Base-by-base conservation (phyloP, 2,888 invertebrate species). In the Sympetrum striolatum region DNA sequence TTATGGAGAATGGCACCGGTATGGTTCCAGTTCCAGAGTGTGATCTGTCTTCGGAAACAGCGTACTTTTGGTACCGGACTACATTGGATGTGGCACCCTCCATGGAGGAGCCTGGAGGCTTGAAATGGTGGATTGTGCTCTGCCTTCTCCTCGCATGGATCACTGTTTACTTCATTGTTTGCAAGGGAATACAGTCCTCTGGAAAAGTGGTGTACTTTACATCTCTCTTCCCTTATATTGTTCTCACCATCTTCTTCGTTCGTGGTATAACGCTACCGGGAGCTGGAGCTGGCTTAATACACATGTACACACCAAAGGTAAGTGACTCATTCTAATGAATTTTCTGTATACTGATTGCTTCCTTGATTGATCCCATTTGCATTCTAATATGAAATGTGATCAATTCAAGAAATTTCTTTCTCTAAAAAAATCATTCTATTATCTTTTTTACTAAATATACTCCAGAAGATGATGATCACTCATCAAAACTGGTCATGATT, bases 201-300 rank as follows among this genome's bases (percentile, higher is more conserved):
- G 98, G 98, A 93, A 98, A 98, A 96, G 98, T 98, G 93, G 98
- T 98, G 92, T 98, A 98, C 94, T 98, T 99, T 94, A 99, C 99
- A 18, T 98, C 99, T 1, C 96, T 98, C 93, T 99, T 99, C 94
- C 99, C 99, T 2, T 99, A 99, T 94, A 94, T 97, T 91, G 98
- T 99, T 92, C 96, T 99, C 92, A 98, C 98, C 58, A 98, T 98
- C 93, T 99, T 99, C 95, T 98, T 99, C 95, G 95, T 98, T 92
- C 95, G 98, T 90, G 98, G 98, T 81, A 96, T 98, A 92, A 98
- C 98, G 18, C 94, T 98, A 92, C 96, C 97, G 90, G 98, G 98
- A 31, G 98, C 98, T 10, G 95, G 96, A 91, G 97, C 96, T 90
- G 98, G 98, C 35, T 95, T 98, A 91, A 95, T 96, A 91, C 98